These are phyloP conservation scores for Morone saxatilis DNA, from an alignment of 2,113 vertebrate genomes.

Conservation along the genomic window DNA sequence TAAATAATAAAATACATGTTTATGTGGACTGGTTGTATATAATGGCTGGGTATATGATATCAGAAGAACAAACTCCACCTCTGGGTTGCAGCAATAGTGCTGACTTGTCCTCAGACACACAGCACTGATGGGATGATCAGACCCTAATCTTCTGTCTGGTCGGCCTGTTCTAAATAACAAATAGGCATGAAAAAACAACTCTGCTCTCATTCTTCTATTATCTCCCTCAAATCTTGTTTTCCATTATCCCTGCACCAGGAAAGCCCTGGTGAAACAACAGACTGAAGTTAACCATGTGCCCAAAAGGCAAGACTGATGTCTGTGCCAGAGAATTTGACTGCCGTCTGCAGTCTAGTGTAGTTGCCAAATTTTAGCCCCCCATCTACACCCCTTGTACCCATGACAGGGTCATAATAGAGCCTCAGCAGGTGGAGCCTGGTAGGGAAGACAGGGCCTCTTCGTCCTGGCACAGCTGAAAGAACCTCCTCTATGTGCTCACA, in stretches of 20 bases:
- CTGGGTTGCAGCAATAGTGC: conserved; percentile 24
- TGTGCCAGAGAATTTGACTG: conserved; percentile 64
- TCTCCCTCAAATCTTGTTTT: conserved; percentile 68
- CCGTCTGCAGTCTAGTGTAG: conserved; percentile 43
- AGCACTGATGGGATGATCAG: conserved; percentile 35
- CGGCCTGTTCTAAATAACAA: conserved; percentile 45
- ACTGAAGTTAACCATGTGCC: conserved; percentile 63
- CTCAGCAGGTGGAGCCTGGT: conserved; percentile 59
- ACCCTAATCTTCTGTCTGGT: conserved; percentile 53
- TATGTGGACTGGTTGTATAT: not conserved
- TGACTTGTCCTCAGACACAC: conserved; percentile 46
- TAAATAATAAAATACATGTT: not conserved
- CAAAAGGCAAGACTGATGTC: conserved; percentile 54
- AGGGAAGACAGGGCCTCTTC: conserved; percentile 44
- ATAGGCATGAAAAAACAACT: conserved; percentile 52
- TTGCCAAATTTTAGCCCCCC: conserved; percentile 57
- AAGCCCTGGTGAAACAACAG: conserved; percentile 68
- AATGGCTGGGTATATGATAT: not conserved
- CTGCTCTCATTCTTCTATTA: conserved; percentile 54
- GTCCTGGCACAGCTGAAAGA: conserved; percentile 55
- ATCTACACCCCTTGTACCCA: conserved; percentile 63
- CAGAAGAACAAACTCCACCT: conserved; percentile 17
- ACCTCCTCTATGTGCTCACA: conserved; percentile 57
- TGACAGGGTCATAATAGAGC: conserved; percentile 68
- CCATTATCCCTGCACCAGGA: conserved; percentile 60